phyloP scores from a whole-genome alignment of 1,140 invertebrate genomes.

The Drosophila chauvacae region DNA sequence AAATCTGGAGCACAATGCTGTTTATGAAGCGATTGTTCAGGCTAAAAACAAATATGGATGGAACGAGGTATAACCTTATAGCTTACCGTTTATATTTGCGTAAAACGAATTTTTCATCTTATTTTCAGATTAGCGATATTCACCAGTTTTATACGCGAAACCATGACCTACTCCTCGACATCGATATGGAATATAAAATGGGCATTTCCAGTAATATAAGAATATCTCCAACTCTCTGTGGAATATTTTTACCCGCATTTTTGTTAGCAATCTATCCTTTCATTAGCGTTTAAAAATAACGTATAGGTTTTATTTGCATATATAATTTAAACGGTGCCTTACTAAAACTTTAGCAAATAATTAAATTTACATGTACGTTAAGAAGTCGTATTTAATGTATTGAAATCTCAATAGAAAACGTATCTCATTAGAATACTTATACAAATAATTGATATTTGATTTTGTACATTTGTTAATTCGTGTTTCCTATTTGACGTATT shows the following conservation, averaged over 20 bases:
- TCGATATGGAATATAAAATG: conserved; percentile 84
- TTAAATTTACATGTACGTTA: conserved; percentile 43
- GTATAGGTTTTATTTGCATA: conserved; percentile 43
- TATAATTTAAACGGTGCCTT: conserved; percentile 77
- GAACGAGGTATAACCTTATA: conserved; percentile 85
- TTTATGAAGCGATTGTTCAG: conserved; percentile 88
- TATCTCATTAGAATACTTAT: conserved; percentile 35
- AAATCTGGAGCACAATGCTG: conserved; percentile 86
- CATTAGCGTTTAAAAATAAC: conserved; percentile 55
- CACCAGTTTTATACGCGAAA: conserved; percentile 84
- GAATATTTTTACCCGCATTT: conserved; percentile 44
- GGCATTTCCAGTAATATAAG: conserved; percentile 66
- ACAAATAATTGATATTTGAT: conserved; percentile 1
- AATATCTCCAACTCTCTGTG: conserved; percentile 25
- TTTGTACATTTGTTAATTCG: not conserved
- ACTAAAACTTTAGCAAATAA: conserved; percentile 74
- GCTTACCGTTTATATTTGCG: not conserved
- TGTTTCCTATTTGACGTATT: not conserved
- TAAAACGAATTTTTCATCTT: not conserved
- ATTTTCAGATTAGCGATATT: conserved; percentile 81
- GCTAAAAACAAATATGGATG: conserved; percentile 89
- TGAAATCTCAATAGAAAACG: conserved; percentile 42
- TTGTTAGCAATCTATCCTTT: conserved; percentile 39
- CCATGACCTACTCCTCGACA: conserved; percentile 77
- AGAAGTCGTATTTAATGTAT: conserved; percentile 42